Evolutionary conservation across 2,113 vertebrate genomes (phyloP).

Genomic region (Nesogale talazaci): DNA sequence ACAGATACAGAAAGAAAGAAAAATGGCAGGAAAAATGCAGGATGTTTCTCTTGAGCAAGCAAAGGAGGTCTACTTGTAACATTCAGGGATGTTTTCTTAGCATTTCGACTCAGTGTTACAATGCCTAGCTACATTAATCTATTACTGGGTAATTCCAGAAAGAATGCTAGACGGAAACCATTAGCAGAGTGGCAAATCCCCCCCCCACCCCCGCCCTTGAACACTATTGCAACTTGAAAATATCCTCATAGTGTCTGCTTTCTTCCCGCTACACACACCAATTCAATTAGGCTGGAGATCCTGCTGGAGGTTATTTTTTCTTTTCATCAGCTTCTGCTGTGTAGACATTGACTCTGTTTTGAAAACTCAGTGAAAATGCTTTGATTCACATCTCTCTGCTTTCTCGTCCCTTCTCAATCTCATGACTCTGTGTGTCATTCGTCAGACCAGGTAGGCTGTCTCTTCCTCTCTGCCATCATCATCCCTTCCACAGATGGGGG

Average conservation of each 20-base stretch:
- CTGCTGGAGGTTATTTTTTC: conserved; percentile 44
- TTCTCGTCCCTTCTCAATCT: neutral
- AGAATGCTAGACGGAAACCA: conserved; percentile 75
- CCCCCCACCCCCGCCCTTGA: neutral
- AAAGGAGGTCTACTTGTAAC: conserved; percentile 65
- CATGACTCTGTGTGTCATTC: neutral
- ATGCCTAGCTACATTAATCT: conserved; percentile 75
- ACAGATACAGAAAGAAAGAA: conserved; percentile 72
- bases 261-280: conserved; percentile 53
- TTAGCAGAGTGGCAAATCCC: conserved; percentile 59
- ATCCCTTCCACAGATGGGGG: neutral
- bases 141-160: conserved; percentile 81
- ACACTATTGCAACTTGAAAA: conserved; percentile 79
- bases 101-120: conserved; percentile 65
- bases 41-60: conserved; percentile 67
- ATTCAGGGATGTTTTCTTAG: conserved; percentile 76
- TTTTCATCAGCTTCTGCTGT: conserved; percentile 43
- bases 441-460: accelerated
- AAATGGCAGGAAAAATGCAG: conserved; percentile 59
- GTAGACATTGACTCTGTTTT: neutral
- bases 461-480: neutral
- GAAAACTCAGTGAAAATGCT: neutral
- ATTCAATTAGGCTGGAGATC: conserved; percentile 56
- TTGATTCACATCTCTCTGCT: neutral
- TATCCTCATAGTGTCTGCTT: conserved; percentile 73